Base-by-base conservation (phyloP, 1,140 invertebrate genomes). In the Plodia interpunctella region DNA sequence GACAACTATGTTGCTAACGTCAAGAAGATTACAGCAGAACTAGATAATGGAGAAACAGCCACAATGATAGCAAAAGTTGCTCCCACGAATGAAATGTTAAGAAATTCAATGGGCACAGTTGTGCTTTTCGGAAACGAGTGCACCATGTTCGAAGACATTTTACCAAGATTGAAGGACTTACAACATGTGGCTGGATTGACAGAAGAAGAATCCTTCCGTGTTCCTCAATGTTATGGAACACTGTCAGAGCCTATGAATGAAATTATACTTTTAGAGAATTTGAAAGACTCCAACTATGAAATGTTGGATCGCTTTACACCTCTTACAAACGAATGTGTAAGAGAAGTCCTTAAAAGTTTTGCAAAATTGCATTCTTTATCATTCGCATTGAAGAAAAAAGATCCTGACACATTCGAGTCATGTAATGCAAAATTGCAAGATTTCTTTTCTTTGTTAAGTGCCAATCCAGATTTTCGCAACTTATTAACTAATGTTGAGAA, bases 331-430 rank as follows among this genome's bases (percentile, higher is more conserved):
- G 79, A 90, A 0, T 88, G 92, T 63, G 70, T 91, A 5, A 71
- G 67, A 13, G 44, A 90, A 2, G 80, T 90, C 0, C 75, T 93
- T 30, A 74, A 83, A 59, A 82, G 79, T n/a, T 85, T 92, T 66
- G 92, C 86, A 5, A 88, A 83, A 53, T 83, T 91, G 13, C 92
- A 93, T 74, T 91, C 91, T 0, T 55, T 90, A 0, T 91, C 91
- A 0, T 83, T 90, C 61, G 90, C 88, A 0, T 70, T 92, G 17
- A 90, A 90, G 59, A 65, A 84, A 28, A 76, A 83, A 50, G 69
- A 88, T 35, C 75, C 74, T 8, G 71, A 80, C 5, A 59, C 63
- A 4, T 90, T 83, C 58, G 44, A 51, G 10, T 65, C 28, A 9
- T 55, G 8, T 28, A 61, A 17, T 2, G 60, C 0, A 59, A 44